Base-by-base conservation (phyloP, 2,797 vertebrate species). In the Pogonophryne albipinna region DNA sequence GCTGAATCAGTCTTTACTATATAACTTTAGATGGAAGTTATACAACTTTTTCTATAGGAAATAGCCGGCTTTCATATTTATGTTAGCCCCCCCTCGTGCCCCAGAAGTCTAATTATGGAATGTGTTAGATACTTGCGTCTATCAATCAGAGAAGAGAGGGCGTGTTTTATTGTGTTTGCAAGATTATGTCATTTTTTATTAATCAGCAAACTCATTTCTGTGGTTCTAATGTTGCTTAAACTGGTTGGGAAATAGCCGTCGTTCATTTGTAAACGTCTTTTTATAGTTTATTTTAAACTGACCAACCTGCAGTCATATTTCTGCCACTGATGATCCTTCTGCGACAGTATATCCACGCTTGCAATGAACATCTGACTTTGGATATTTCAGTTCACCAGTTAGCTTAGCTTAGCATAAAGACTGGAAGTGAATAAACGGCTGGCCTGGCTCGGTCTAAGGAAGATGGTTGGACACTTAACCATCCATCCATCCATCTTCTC, bases 81-180 rank as follows among this genome's bases (percentile, higher is more conserved):
- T 78, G 87, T 87, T 81, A 66, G 77, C 16, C 57, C 66, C 66
- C 46, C 7, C 62, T 68, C 56, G 49, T 74, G 49, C 68, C 79
- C 63, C 49, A 11, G 19, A 86, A 74, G 56, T 76, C 62, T 23
- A 59, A 53, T 66, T 71, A 68, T 84, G 58, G 82, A 89, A 85
- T 84, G 79, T 88, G 79, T 85, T 76, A 55, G 64, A 80, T 76
- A 78, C 68, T 51, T 86, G 89, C 78, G 85, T 89, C 71, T 56
- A 79, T 82, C 89, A 93, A 92, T 93, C 91, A 91, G 59, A 83
- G 76, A 72, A 73, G 49, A 79, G 74, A 81, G 70, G 74, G 78
- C 63, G 46, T 79, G 42, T 86, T 74, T 69, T 80, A 57, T 78
- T 72, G 69, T 87, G 62, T 87, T 84, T 80, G 66, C 44, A 49